Percentiles rank a stretch among this genome's conserved stretches.
Evolutionary conservation across 2,888 invertebrate species (phyloP).

Genomic region (Spisula subtruncata): DNA sequence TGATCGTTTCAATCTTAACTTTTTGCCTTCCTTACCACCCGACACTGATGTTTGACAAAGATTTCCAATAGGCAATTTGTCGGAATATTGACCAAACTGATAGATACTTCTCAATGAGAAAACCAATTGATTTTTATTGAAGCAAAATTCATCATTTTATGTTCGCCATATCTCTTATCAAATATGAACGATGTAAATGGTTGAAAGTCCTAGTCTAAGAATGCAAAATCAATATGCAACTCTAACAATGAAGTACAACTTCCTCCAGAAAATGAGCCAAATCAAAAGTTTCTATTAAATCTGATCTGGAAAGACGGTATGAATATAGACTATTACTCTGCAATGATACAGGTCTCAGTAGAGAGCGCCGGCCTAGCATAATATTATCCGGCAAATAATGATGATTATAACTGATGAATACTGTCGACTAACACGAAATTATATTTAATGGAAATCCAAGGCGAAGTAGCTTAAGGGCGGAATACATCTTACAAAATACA

Average conservation of each 20-base stretch:
- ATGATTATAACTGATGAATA: conserved; percentile 56
- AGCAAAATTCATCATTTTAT: conserved; percentile 58
- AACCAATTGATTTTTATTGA: conserved; percentile 59
- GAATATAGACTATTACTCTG: conserved; percentile 59
- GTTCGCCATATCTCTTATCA: conserved; percentile 63
- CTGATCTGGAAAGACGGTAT: conserved; percentile 53
- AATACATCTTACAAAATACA: conserved; percentile 47
- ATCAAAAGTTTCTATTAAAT: conserved; percentile 66
- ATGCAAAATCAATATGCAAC: conserved; percentile 68
- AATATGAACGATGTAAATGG: conserved; percentile 63
- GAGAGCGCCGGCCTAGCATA: conserved; percentile 54
- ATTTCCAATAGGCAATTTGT: conserved; percentile 70
- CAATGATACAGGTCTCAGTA: conserved; percentile 50
- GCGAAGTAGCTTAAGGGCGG: conserved; percentile 38
- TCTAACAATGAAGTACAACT: conserved; percentile 63
- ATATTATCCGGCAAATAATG: conserved; percentile 53
- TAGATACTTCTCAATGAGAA: conserved; percentile 39
- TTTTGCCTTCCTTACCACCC: conserved; percentile 3
- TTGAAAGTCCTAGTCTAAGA: conserved; percentile 54
- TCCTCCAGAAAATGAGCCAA: conserved; percentile 66
- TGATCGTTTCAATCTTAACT: conserved; percentile 29
- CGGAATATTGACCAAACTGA: conserved; percentile 53
- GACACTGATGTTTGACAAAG: conserved; percentile 31
- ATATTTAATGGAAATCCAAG: conserved; percentile 52
- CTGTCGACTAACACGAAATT: conserved; percentile 48